Base-by-base conservation (phyloP, 2,113 vertebrate species). In the Rhinopomastus cyanomelas region DNA sequence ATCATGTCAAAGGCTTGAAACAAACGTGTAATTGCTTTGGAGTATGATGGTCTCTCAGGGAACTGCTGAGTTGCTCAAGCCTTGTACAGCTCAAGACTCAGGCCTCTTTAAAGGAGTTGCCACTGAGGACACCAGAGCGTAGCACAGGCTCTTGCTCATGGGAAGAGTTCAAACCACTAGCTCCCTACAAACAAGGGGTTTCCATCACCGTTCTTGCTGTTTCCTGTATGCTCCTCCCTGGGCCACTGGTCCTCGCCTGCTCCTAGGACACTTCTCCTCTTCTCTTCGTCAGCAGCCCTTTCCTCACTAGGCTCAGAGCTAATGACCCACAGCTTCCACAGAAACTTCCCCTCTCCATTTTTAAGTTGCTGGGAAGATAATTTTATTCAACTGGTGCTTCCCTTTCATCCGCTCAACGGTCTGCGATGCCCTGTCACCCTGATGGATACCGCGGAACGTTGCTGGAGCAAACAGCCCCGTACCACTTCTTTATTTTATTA, bases 391-490 rank as follows among this genome's bases (percentile, higher is more conserved):
- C 30, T 2, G 10, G 72, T 60, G 56, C 82, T 91, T 80, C 66
- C 66, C 68, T 91, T 92, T 89, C 51, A 32, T 66, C 72, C 74
- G 32, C 67, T 90, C 94, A 68, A 68, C 65, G 93, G 44, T 71
- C 79, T 84, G 85, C 59, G 74, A 80, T 91, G 87, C 69, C 85
- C 88, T 22, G 23, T 80, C 79, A 62, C n/a, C 85, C 85, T 81
- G 90, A 88, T 69, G 84, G 87, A 84, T 94, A 32, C 69, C 60
- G 4, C 3, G 11, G 92, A 81, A 62, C 49, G 82, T 74, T 82
- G 75, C 6, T 37, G 95, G 74, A 83, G 92, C 87, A 94, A 96
- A 88, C 67, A 95, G 82, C 52, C 82, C 81, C 3, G 73, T 37
- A 56, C 52, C 11, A 25, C 76, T n/a, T 78, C 48, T 51, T 57